These are phyloP conservation scores for Drosophila dunni DNA, from an alignment of 1,140 invertebrate genomes.

Conservation along the genomic window DNA sequence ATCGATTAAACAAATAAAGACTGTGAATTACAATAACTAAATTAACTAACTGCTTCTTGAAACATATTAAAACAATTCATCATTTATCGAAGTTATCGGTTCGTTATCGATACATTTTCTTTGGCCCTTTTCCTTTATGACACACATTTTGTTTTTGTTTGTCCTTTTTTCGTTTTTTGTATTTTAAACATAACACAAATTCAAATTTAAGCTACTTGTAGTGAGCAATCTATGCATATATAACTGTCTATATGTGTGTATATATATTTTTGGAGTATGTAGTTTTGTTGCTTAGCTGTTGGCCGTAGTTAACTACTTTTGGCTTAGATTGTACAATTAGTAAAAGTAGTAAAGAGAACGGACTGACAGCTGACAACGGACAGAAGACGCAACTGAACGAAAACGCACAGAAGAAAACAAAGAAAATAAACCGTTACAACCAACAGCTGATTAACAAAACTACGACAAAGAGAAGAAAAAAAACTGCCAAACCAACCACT, in stretches of 20 bases:
- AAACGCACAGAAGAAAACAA: neutral
- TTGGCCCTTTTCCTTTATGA: neutral
- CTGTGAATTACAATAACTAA: no score
- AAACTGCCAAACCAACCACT: neutral
- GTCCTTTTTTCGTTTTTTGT: constrained; percentile 51
- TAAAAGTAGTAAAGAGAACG: constrained; percentile 48
- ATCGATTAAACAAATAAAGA: no score
- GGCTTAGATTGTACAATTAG: constrained; percentile 62
- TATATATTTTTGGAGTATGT: constrained; percentile 66
- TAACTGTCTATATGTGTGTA: constrained; percentile 29
- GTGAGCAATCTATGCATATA: constrained; percentile 26
- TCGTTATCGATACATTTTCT: constrained; percentile 3
- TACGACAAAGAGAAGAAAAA: constrained; percentile 33
- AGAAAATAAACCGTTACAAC: constrained; percentile 13
- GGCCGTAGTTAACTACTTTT: constrained; percentile 58
- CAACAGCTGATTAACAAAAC: constrained; percentile 80
- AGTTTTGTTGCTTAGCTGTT: constrained; percentile 82
- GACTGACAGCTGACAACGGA: constrained; percentile 26
- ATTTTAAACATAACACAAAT: constrained; percentile 41
- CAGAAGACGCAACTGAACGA: constrained; percentile 22
- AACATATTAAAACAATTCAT: no score
- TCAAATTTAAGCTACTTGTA: constrained; percentile 2
- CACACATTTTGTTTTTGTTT: constrained; percentile 33
- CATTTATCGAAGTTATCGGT: neutral
- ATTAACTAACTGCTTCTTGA: no score